These are phyloP conservation scores for Oriolus oriolus DNA, from an alignment of 2,113 vertebrate genomes.

Conservation along the genomic window DNA sequence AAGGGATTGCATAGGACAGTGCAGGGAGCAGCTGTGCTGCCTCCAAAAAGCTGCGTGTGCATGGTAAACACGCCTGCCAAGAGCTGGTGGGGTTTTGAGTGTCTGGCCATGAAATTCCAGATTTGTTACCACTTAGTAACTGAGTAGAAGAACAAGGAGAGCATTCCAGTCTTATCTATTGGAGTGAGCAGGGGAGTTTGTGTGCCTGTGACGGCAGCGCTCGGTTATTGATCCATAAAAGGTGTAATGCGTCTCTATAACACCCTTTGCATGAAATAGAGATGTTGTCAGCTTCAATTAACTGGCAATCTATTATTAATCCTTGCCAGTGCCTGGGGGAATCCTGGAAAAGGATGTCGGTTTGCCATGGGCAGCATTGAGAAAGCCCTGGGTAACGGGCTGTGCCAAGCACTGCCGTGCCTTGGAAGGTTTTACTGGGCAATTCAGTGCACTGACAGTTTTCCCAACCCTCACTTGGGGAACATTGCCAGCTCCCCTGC, in stretches of 20 bases:
- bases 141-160: not conserved
- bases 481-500: rapidly evolving
- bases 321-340: not conserved
- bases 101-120: not conserved
- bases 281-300: slow-evolving; percentile 19
- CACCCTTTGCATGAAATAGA: not conserved
- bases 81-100: not conserved
- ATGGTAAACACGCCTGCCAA: rapidly evolving
- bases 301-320: not conserved
- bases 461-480: not conserved
- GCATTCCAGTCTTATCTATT: not conserved
- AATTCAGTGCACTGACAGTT: not conserved
- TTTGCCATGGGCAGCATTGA: not conserved
- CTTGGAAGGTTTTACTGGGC: not conserved
- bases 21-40: not conserved
- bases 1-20: not conserved
- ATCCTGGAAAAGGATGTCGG: not conserved
- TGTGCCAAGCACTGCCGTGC: not conserved
- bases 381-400: not conserved
- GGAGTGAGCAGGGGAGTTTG: not conserved
- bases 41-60: not conserved
- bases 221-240: not conserved
- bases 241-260: not conserved
- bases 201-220: rapidly evolving
- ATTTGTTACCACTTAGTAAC: not conserved